Percentiles rank a stretch among this genome's conserved stretches.
Conservation (phyloP, 2,888 invertebrate genomes). For the Penaeus monodon region DNA sequence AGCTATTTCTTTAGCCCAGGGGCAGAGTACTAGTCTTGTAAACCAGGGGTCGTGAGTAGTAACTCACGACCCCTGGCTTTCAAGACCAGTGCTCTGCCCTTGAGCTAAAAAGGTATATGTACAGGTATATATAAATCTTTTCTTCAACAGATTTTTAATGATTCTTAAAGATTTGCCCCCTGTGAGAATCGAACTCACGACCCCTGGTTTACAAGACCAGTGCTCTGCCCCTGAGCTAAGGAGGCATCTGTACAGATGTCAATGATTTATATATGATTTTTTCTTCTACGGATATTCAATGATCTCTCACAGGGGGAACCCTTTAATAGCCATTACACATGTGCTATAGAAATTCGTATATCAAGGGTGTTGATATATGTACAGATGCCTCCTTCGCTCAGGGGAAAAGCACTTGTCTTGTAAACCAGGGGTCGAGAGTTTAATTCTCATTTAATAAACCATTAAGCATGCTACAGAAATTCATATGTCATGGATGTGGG, state of each 20-base stretch:
- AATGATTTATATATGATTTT: no score
- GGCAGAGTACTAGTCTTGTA: conserved; percentile 71
- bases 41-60: conserved; percentile 99
- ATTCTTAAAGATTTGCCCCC: conserved; percentile 78
- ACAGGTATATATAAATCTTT: no score
- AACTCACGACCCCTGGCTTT: conserved; percentile 99
- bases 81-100: conserved; percentile 69
- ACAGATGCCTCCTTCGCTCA: conserved; percentile 57
- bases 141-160: no score
- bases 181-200: conserved; percentile 99
- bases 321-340: no score
- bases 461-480: no score
- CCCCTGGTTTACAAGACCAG: conserved; percentile 87
- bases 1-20: conserved; percentile 54
- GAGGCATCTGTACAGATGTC: conserved; percentile 26
- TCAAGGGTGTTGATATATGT: no score
- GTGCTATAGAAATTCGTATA: no score
- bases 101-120: conserved; percentile 53
- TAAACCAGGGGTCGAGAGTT: conserved; percentile 64
- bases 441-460: conserved; percentile 36
- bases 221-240: conserved; percentile 61
- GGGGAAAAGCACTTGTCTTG: conserved; percentile 64
- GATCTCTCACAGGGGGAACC: no score
- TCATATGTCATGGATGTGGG: no score
- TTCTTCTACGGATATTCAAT: no score